Conservation (phyloP, 2,113 vertebrate genomes). For the Clarias gariepinus region DNA sequence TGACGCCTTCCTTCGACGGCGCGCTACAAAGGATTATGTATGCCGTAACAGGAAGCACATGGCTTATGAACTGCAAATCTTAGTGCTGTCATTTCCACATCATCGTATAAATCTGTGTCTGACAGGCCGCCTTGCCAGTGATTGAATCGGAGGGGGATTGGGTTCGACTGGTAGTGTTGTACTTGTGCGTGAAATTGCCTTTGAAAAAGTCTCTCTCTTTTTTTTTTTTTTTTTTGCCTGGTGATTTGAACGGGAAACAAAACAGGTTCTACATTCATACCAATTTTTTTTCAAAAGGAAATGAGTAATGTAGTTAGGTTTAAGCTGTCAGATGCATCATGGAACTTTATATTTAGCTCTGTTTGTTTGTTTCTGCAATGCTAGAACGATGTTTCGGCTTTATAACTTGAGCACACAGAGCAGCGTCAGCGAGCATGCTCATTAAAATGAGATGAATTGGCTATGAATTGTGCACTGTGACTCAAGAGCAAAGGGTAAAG, state of each 20-base stretch:
- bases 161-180: neutral
- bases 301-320: neutral
- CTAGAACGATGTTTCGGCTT: neutral
- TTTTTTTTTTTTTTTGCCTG: too few relatives aligned
- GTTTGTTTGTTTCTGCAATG: neutral
- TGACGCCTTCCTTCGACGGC: slow-evolving; percentile 2
- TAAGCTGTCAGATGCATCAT: neutral
- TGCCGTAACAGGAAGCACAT: slow-evolving; percentile 31
- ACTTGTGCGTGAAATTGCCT: neutral
- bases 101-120: slow-evolving; percentile 14
- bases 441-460: neutral
- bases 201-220: neutral
- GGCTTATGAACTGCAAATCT: slow-evolving; percentile 35
- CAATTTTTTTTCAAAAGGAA: neutral
- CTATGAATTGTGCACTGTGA: neutral
- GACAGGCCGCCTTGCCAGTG: neutral
- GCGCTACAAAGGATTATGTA: neutral
- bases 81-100: slow-evolving; percentile 30
- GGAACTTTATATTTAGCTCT: neutral
- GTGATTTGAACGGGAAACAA: neutral
- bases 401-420: neutral
- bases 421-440: neutral
- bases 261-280: neutral
- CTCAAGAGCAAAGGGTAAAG: neutral
- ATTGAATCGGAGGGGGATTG: neutral